phyloP scores from a whole-genome alignment of 2,888 invertebrate genomes.

The Polyommatus icarus region DNA sequence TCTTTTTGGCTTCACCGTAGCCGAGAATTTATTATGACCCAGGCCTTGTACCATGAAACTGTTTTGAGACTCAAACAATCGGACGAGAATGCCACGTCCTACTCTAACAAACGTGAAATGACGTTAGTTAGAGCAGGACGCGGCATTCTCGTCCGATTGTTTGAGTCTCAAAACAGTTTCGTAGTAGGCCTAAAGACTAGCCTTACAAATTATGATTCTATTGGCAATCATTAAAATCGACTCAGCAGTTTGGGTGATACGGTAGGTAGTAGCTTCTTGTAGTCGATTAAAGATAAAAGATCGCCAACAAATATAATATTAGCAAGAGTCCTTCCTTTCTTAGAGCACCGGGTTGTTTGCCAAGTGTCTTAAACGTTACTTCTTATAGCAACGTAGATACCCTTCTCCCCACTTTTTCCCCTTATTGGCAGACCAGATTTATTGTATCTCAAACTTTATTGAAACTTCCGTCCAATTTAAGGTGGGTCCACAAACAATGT shows the following conservation, averaged over 20 bases:
- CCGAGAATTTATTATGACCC: too few relatives aligned
- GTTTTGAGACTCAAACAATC: too few relatives aligned
- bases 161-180: too few relatives aligned
- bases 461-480: conserved; percentile 27
- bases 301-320: conserved; percentile 5
- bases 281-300: not conserved
- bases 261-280: not conserved
- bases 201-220: too few relatives aligned
- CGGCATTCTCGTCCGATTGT: too few relatives aligned
- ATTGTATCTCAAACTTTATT: conserved; percentile 47
- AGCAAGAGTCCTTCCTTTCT: conserved; percentile 13
- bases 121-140: too few relatives aligned
- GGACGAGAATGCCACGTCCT: too few relatives aligned
- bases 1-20: too few relatives aligned
- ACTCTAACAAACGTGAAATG: too few relatives aligned
- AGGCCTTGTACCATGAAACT: too few relatives aligned
- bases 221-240: not conserved
- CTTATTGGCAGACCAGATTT: conserved; percentile 61
- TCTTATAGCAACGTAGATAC: conserved; percentile 34
- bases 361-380: conserved; percentile 50
- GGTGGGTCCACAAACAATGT: conserved; percentile 21
- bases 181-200: too few relatives aligned
- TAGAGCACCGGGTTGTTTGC: conserved; percentile 55
- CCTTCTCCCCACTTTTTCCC: conserved; percentile 43
- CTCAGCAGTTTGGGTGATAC: not conserved